phyloP scores from a whole-genome alignment of 2,888 invertebrate species.

The Tiliacea citrago region DNA sequence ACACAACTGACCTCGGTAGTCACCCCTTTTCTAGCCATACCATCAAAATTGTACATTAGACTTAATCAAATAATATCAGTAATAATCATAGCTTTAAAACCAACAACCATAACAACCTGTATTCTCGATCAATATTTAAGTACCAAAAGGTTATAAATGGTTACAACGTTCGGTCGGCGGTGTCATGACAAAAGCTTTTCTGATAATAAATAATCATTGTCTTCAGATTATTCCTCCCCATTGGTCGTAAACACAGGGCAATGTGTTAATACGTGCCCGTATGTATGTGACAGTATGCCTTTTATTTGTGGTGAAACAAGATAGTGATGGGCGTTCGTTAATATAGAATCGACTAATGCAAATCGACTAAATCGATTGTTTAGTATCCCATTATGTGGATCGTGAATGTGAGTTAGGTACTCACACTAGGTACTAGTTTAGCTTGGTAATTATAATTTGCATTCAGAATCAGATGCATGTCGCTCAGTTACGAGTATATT shows the following conservation, averaged over 20 bases:
- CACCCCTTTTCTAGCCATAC: too few species aligned
- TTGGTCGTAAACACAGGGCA: slow-evolving; percentile 80
- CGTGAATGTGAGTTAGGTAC: slow-evolving; percentile 27
- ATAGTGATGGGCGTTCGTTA: slow-evolving; percentile 63
- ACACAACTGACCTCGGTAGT: too few species aligned
- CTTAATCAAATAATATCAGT: slow-evolving; percentile 20
- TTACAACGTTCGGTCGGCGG: slow-evolving; percentile 70
- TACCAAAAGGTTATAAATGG: slow-evolving; percentile 79
- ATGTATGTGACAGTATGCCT: slow-evolving; percentile 73
- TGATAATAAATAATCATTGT: slow-evolving; percentile 84
- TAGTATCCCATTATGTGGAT: slow-evolving; percentile 47
- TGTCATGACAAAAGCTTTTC: slow-evolving; percentile 79
- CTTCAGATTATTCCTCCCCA: slow-evolving; percentile 81
- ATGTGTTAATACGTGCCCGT: slow-evolving; percentile 83
- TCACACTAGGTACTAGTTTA: background rate
- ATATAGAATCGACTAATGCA: slow-evolving; percentile 64
- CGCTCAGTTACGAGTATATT: slow-evolving; percentile 1
- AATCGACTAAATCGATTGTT: slow-evolving; percentile 59
- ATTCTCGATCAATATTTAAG: slow-evolving; percentile 71
- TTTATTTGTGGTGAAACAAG: slow-evolving; percentile 66
- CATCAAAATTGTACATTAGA: too few species aligned
- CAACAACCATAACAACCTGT: slow-evolving; percentile 66
- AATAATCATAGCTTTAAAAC: slow-evolving; percentile 60
- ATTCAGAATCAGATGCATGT: slow-evolving; percentile 3
- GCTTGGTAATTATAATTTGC: slow-evolving; percentile 38